Evolutionary conservation across 2,797 vertebrate species (phyloP).

Genomic region (Acanthornis magna): DNA sequence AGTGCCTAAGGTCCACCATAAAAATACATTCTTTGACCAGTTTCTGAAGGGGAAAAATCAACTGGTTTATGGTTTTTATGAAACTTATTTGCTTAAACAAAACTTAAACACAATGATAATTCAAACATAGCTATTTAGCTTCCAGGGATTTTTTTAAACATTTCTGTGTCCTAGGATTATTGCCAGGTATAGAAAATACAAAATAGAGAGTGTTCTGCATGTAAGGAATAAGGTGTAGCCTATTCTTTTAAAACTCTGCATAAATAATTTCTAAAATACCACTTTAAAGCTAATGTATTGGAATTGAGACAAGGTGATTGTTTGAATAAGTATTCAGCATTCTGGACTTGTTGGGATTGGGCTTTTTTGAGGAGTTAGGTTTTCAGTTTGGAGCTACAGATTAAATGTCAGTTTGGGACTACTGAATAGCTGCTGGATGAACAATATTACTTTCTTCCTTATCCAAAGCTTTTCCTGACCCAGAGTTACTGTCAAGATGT

Average conservation of each 20-base stretch:
- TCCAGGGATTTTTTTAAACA: not conserved
- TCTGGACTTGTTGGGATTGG: not conserved
- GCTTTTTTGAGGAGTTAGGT: not conserved
- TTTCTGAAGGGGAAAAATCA: not conserved
- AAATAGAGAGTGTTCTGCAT: not conserved
- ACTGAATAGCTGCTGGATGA: not conserved
- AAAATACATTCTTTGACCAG: not conserved
- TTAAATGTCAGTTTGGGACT: not conserved
- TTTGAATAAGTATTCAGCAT: not conserved
- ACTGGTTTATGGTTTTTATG: not conserved
- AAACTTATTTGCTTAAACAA: constrained; percentile 35
- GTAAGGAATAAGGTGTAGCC: not conserved
- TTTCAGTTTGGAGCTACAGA: not conserved
- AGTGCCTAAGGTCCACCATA: not conserved
- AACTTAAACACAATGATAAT: not conserved
- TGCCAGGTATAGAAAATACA: not conserved
- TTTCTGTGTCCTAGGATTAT: not conserved
- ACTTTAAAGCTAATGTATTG: not conserved
- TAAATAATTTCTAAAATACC: not conserved
- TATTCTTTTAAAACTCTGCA: not conserved
- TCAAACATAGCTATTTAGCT: not conserved
- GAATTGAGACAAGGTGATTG: not conserved
- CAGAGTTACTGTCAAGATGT: not conserved
- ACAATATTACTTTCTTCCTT: not conserved
- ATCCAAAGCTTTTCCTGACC: not conserved